Evolutionary conservation across 92 coral and sea anemone genomes (phyloP).

Genomic region (Metridium senile): DNA sequence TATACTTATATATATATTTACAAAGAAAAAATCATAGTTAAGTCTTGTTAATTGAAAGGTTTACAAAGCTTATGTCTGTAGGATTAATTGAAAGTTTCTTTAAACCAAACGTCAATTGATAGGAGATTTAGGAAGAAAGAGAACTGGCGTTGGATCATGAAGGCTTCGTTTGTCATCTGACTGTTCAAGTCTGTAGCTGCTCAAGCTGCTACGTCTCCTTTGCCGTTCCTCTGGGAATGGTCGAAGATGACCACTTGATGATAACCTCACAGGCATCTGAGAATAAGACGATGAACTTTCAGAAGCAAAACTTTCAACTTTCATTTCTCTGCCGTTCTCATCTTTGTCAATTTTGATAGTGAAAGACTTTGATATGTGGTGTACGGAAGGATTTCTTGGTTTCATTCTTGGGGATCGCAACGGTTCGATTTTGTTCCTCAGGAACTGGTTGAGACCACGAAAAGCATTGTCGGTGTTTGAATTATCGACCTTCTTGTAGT

Average conservation of each 20-base stretch:
- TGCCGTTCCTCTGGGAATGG: not conserved
- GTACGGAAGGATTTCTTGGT: not conserved
- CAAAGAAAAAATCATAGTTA: not conserved
- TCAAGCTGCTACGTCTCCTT: not conserved
- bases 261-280: not conserved
- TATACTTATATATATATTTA: not conserved
- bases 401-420: slow-evolving; percentile 1
- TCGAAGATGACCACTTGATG: not conserved
- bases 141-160: not conserved
- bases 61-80: not conserved
- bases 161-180: not conserved
- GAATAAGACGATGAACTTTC: slow-evolving; percentile 13
- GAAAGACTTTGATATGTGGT: slow-evolving; percentile 3
- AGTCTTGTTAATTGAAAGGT: slow-evolving; percentile 7
- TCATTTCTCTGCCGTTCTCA: not conserved
- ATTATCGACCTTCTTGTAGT: slow-evolving; percentile 26
- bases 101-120: not conserved
- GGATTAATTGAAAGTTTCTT: not conserved
- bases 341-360: slow-evolving; percentile 21
- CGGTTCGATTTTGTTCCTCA: slow-evolving; percentile 30
- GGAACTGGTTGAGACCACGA: slow-evolving; percentile 26
- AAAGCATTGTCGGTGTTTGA: slow-evolving; percentile 5
- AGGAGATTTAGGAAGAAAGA: not conserved
- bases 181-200: not conserved
- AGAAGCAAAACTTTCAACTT: slow-evolving; percentile 6